phyloP scores from a whole-genome alignment of 2,797 vertebrate species.

The Acanthurus leucopareius region DNA sequence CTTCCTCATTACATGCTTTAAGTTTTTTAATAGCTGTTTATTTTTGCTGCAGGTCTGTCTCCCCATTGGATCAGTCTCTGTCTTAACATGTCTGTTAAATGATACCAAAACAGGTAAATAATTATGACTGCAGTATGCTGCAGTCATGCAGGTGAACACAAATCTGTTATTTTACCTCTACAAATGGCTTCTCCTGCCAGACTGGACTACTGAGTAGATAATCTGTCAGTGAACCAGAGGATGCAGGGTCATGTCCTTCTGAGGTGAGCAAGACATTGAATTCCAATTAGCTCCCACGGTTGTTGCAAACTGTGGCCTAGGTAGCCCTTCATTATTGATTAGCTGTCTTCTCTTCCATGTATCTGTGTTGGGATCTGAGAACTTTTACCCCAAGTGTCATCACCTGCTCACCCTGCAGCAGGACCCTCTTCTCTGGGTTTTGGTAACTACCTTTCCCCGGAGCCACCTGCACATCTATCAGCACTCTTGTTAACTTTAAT shows the following conservation, averaged over 20 bases:
- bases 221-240: not conserved
- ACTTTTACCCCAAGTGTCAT: not conserved
- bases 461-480: not conserved
- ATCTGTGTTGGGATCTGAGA: not conserved
- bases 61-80: too few relatives aligned
- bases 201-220: not conserved
- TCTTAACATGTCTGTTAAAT: too few relatives aligned
- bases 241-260: not conserved
- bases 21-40: too few relatives aligned
- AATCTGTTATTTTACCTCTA: not conserved
- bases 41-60: too few relatives aligned
- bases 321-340: not conserved
- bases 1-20: too few relatives aligned
- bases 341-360: not conserved
- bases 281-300: not conserved
- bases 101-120: too few relatives aligned
- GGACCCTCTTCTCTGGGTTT: not conserved
- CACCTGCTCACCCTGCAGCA: not conserved
- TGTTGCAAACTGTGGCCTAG: not conserved
- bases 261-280: not conserved
- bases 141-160: not conserved
- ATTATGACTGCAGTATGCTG: not conserved
- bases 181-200: not conserved
- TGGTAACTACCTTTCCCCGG: not conserved
- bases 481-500: not conserved